These are phyloP conservation scores for Acrocephalus arundinaceus DNA, from an alignment of 2,113 vertebrate genomes.

Conservation along the genomic window DNA sequence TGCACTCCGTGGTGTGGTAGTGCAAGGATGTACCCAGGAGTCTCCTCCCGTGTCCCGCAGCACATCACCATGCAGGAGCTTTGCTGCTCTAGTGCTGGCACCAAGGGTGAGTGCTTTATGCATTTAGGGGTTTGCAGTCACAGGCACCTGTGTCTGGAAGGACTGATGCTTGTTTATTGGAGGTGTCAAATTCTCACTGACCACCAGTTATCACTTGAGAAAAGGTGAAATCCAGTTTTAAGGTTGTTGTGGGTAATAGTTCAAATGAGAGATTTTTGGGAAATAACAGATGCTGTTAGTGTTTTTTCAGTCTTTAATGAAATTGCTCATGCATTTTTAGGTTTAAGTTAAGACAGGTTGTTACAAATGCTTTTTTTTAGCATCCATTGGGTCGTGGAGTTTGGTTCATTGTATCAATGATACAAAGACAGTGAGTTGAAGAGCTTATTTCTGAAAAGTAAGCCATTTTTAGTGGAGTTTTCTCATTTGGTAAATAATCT, in stretches of 20 bases:
- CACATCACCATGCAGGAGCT: accelerated
- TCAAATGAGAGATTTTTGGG: neutral
- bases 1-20: accelerated
- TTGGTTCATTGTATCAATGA: neutral
- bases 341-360: neutral
- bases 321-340: neutral
- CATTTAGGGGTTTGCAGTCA: neutral
- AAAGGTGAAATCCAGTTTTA: neutral
- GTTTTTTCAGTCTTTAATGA: neutral
- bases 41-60: accelerated
- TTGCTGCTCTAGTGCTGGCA: neutral
- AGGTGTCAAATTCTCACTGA: neutral
- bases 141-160: neutral
- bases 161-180: neutral
- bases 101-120: accelerated
- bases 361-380: neutral
- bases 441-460: neutral
- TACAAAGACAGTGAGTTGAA: neutral
- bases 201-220: neutral
- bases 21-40: neutral
- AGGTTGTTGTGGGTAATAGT: neutral
- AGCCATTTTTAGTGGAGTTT: neutral
- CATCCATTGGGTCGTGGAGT: neutral
- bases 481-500: neutral
- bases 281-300: neutral